These are phyloP conservation scores for Poecilia latipinna DNA, from an alignment of 2,113 vertebrate species.

Conservation along the genomic window DNA sequence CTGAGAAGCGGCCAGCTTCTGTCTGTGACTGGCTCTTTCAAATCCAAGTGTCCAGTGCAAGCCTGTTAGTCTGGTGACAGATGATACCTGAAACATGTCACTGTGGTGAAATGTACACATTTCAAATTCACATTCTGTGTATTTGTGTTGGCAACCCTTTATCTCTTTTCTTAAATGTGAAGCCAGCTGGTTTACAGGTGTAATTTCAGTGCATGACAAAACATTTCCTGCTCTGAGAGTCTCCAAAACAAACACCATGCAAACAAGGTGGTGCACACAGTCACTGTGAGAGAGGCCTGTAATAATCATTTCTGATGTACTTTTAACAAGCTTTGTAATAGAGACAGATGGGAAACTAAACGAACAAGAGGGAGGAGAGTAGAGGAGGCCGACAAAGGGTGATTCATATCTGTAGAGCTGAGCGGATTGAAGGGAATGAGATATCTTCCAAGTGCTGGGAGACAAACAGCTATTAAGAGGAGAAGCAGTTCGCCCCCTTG, in stretches of 20 bases:
- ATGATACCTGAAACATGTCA: conserved; percentile 45
- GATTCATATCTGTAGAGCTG: conserved; percentile 65
- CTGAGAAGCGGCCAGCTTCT: conserved; percentile 36
- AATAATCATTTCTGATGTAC: conserved; percentile 63
- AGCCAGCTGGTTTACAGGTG: conserved; percentile 51
- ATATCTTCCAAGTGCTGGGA: conserved; percentile 47
- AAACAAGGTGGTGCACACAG: conserved; percentile 32
- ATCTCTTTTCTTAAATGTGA: conserved; percentile 36
- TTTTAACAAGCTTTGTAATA: conserved; percentile 67
- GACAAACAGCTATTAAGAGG: conserved; percentile 67
- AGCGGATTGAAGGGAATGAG: conserved; percentile 48
- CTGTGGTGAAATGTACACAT: conserved; percentile 28
- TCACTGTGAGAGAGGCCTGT: conserved; percentile 48
- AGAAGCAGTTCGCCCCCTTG: conserved; percentile 34
- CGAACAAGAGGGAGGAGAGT: conserved; percentile 53
- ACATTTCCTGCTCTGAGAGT: conserved; percentile 29
- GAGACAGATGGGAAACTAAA: conserved; percentile 66
- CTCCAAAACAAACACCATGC: conserved; percentile 43
- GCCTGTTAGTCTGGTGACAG: conserved; percentile 35
- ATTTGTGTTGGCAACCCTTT: conserved; percentile 42
- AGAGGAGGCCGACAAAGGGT: conserved; percentile 65
- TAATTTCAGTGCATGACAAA: conserved; percentile 44
- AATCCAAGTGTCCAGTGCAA: conserved; percentile 25
- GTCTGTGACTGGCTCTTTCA: conserved; percentile 51
- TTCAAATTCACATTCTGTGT: conserved; percentile 46